A percentile compares a stretch with the other conserved stretches of the same genome.
Conservation (phyloP, 1,140 invertebrate species). For the Paraescarpia echinospica region DNA sequence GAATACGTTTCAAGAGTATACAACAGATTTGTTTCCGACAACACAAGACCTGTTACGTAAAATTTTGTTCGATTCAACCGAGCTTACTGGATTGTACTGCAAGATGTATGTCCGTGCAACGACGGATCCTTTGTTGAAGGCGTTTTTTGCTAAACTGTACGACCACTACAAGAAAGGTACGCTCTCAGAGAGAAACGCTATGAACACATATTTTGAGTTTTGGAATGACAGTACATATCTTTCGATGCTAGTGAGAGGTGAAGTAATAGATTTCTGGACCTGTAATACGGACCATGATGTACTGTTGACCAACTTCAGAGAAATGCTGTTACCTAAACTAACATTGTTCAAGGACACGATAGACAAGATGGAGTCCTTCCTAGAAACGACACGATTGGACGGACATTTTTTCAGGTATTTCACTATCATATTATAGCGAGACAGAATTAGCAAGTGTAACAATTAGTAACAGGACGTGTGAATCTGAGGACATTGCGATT, state of each 20-base stretch:
- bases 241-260: background rate
- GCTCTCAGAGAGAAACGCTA: too few relatives aligned
- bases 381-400: background rate
- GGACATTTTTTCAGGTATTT: background rate
- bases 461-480: too few relatives aligned
- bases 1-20: background rate
- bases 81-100: too few relatives aligned
- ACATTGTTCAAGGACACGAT: background rate
- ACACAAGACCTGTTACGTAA: background rate
- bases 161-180: background rate
- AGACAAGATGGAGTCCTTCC: background rate
- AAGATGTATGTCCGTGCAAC: too few relatives aligned
- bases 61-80: background rate
- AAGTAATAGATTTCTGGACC: background rate
- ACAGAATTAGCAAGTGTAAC: too few relatives aligned
- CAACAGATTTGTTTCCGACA: background rate
- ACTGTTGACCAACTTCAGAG: background rate
- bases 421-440: background rate
- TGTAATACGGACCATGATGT: background rate
- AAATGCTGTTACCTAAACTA: background rate
- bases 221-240: background rate
- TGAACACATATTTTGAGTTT: background rate
- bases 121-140: background rate
- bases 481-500: too few relatives aligned
- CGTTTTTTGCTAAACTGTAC: background rate